A percentile compares a stretch with the other conserved stretches of the same genome.
These are phyloP conservation scores for Lumbricus terrestris DNA, from an alignment of 2,888 invertebrate species.

Conservation along the genomic window DNA sequence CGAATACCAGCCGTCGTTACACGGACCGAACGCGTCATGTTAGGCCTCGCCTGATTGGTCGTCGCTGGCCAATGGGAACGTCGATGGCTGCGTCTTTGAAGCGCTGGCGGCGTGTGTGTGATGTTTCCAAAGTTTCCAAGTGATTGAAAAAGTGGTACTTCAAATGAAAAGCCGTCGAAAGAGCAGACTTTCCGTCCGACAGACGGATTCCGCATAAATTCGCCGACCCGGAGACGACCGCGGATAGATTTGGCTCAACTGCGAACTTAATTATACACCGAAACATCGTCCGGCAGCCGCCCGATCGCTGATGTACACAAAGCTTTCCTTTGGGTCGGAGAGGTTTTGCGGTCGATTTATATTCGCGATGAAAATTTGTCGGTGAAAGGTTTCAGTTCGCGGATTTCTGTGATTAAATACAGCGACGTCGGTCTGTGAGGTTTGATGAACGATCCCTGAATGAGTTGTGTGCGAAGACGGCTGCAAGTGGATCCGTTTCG, in stretches of 20 bases:
- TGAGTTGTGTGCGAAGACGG: background rate
- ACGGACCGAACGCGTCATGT: background rate
- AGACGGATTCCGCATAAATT: background rate
- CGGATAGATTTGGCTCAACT: background rate
- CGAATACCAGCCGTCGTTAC: background rate
- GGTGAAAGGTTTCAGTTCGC: background rate
- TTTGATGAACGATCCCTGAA: background rate
- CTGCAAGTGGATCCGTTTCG: background rate
- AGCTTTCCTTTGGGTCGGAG: background rate
- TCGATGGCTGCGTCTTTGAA: background rate
- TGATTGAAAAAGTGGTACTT: background rate
- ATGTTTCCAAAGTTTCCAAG: slow-evolving; percentile 3
- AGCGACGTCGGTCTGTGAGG: background rate
- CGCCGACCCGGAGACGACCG: background rate
- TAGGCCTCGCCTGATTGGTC: background rate
- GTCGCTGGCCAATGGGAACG: background rate
- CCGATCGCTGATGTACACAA: background rate
- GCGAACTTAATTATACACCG: background rate
- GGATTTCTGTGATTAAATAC: background rate
- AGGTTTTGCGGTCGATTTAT: background rate
- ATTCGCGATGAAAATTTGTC: background rate
- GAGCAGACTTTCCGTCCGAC: background rate
- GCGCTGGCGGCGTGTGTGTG: background rate
- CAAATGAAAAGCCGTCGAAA: slow-evolving; percentile 3
- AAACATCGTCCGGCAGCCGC: background rate